Conservation (phyloP, 2,113 vertebrate species). For the Pygoscelis adeliae region DNA sequence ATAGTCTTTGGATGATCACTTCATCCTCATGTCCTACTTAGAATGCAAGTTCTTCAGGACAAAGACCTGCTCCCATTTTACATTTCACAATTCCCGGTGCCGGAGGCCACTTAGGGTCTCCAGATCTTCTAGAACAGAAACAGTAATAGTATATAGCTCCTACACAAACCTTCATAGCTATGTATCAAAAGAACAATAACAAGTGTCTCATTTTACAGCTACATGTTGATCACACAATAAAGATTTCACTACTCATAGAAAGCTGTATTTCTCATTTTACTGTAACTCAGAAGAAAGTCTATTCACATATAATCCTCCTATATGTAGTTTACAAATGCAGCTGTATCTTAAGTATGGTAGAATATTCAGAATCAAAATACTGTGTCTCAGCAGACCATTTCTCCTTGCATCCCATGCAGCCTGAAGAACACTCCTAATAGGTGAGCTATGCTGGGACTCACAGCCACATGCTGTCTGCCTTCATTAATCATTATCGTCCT, state of each 20-base stretch:
- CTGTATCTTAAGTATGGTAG: neutral
- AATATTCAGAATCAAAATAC: neutral
- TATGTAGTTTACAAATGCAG: neutral
- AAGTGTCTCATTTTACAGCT: neutral
- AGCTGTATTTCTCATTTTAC: neutral
- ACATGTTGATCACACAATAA: neutral
- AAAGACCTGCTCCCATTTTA: neutral
- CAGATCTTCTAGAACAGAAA: neutral
- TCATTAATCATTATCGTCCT: conserved; percentile 42
- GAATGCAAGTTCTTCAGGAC: neutral
- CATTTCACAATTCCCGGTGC: neutral
- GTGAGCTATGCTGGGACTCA: neutral
- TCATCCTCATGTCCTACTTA: neutral
- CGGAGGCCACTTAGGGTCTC: neutral
- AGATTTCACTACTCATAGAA: neutral
- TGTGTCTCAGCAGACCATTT: neutral
- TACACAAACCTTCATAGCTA: neutral
- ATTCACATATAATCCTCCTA: neutral
- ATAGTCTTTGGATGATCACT: neutral
- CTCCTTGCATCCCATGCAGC: neutral
- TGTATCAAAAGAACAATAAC: neutral
- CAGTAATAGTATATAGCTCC: neutral
- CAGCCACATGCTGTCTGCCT: conserved; percentile 27
- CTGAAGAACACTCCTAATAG: neutral
- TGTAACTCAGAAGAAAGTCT: neutral